Percentiles rank a stretch among this genome's conserved stretches.
phyloP scores from a whole-genome alignment of 2,113 vertebrate species.

The Chloropsis cyanopogon region DNA sequence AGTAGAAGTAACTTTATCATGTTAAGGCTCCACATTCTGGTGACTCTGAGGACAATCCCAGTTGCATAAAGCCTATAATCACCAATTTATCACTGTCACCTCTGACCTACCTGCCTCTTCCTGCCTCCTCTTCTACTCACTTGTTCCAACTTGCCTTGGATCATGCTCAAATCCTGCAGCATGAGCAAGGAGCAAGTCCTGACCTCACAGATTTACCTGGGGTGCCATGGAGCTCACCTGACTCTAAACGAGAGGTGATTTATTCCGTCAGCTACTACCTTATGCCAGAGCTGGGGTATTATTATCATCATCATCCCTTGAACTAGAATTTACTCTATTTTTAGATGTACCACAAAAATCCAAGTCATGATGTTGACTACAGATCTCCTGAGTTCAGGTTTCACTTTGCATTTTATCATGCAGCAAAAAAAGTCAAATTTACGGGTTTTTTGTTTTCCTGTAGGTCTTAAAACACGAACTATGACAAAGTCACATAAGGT shows the following conservation, averaged over 20 bases:
- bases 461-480: not conserved
- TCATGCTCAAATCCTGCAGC: not conserved
- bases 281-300: not conserved
- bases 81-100: not conserved
- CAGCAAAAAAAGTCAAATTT: fast-evolving
- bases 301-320: not conserved
- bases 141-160: not conserved
- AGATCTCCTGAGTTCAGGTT: not conserved
- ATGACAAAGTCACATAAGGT: not conserved
- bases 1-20: not conserved
- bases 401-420: not conserved
- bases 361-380: not conserved
- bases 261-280: not conserved
- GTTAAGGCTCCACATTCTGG: not conserved
- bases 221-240: not conserved
- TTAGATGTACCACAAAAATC: not conserved
- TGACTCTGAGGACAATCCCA: not conserved
- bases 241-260: not conserved
- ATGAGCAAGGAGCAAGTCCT: not conserved
- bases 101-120: not conserved
- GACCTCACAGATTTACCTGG: not conserved
- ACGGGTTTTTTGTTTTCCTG: not conserved
- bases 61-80: not conserved
- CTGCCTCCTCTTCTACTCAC: not conserved
- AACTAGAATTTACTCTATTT: not conserved